Conservation (phyloP, 2,797 vertebrate genomes). For the Rhinichthys osculus region DNA sequence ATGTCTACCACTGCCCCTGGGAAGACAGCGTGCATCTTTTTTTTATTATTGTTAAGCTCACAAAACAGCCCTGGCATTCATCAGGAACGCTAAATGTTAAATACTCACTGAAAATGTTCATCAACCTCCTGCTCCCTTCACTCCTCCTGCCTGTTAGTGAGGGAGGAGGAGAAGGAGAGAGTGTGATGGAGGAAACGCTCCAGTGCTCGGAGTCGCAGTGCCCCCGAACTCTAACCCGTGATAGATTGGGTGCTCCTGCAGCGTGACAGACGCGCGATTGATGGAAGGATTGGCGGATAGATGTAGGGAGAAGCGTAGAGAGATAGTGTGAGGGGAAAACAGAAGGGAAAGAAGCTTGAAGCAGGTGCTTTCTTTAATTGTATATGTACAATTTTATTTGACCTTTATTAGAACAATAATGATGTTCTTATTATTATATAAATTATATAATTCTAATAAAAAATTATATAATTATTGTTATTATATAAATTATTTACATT, state of each 20-base stretch:
- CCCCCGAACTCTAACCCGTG: slow-evolving; percentile 76
- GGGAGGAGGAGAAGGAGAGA: slow-evolving; percentile 17
- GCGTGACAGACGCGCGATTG: slow-evolving; percentile 81
- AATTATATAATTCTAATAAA: too few relatives aligned
- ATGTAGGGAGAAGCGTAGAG: slow-evolving; percentile 73
- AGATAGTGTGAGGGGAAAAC: slow-evolving; percentile 9
- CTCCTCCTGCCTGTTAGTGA: slow-evolving; percentile 30
- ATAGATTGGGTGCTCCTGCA: slow-evolving; percentile 83
- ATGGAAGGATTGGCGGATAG: slow-evolving; percentile 75
- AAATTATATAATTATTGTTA: too few relatives aligned
- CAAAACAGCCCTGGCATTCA: slow-evolving; percentile 33
- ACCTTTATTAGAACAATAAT: background rate
- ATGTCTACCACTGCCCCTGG: background rate
- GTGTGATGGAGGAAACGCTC: slow-evolving; percentile 49
- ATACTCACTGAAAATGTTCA: slow-evolving; percentile 39
- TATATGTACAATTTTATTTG: background rate
- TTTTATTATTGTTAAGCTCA: background rate
- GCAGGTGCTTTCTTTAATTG: slow-evolving; percentile 13
- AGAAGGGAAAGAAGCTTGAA: slow-evolving; percentile 8
- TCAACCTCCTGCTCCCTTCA: slow-evolving; percentile 41
- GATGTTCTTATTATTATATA: too few relatives aligned
- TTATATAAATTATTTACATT: background rate
- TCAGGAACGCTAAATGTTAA: slow-evolving; percentile 39
- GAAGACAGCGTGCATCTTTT: background rate
- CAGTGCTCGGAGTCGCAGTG: slow-evolving; percentile 50